Evolutionary conservation across 2,797 vertebrate species (phyloP).

Genomic region (Crenuchus spilurus): DNA sequence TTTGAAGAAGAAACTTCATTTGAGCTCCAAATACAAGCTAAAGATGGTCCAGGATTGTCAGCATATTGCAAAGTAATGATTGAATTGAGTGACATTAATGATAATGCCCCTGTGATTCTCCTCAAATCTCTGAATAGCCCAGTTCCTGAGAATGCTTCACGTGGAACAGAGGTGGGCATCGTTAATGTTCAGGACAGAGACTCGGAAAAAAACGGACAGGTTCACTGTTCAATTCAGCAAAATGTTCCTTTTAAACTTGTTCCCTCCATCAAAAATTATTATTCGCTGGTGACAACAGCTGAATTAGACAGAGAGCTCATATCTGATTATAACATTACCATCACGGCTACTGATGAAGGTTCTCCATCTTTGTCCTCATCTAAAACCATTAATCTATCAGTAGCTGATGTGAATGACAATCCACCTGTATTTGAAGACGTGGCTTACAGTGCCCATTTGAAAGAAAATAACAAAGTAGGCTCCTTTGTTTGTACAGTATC

Average conservation of each 20-base stretch:
- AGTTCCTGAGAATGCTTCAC: constrained; percentile 28
- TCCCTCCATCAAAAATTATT: constrained; percentile 29
- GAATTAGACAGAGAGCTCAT: too few species aligned
- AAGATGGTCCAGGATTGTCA: constrained; percentile 13
- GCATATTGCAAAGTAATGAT: neutral
- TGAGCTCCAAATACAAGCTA: neutral
- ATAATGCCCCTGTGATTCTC: neutral
- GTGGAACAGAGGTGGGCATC: constrained; percentile 52
- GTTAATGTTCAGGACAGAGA: neutral
- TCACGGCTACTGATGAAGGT: neutral
- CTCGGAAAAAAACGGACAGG: neutral
- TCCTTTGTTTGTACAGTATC: neutral
- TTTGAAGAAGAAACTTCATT: neutral
- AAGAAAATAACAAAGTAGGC: constrained; percentile 43
- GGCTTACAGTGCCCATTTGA: neutral
- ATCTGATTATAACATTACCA: neutral
- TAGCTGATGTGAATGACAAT: neutral
- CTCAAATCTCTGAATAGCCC: neutral
- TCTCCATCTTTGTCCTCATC: neutral
- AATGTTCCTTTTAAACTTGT: constrained; percentile 68
- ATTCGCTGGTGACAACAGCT: too few species aligned
- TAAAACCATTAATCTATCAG: neutral
- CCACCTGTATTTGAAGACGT: neutral
- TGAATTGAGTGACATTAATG: neutral
- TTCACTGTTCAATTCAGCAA: constrained; percentile 27